Percentiles rank a stretch among this genome's conserved stretches.
phyloP scores from a whole-genome alignment of 2,888 invertebrate species.

The Phasia obesa region DNA sequence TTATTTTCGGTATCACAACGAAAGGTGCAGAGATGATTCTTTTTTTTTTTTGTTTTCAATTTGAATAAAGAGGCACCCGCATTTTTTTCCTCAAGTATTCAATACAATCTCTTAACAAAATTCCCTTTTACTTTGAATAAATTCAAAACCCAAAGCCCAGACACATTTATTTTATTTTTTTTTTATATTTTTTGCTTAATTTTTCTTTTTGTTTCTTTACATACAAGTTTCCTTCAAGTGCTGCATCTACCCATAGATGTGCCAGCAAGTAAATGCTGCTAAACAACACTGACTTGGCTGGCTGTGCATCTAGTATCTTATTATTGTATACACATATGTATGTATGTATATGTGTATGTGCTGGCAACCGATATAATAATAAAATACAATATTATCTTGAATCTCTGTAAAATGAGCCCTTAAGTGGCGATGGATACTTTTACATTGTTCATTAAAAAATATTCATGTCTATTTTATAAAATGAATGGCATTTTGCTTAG shows the following conservation, averaged over 20 bases:
- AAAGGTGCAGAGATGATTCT: constrained; percentile 56
- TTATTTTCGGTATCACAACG: constrained; percentile 20
- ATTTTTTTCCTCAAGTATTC: constrained; percentile 39
- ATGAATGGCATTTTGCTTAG: constrained; percentile 60
- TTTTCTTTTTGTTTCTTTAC: constrained; percentile 13
- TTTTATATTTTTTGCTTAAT: constrained; percentile 27
- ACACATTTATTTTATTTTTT: constrained; percentile 38
- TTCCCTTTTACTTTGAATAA: constrained; percentile 45
- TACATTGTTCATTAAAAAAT: constrained; percentile 59
- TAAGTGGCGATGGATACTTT: constrained; percentile 67
- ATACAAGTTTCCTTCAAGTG: constrained; percentile 26
- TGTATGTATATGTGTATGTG: too few relatives aligned
- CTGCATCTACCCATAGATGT: neutral
- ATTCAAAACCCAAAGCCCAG: constrained; percentile 17
- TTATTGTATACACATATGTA: too few relatives aligned
- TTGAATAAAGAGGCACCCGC: constrained; percentile 53
- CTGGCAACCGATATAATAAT: constrained; percentile 54
- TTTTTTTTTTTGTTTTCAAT: neutral
- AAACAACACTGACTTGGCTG: constrained; percentile 12
- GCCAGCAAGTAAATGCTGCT: neutral
- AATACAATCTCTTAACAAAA: constrained; percentile 45
- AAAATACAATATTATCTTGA: constrained; percentile 67
- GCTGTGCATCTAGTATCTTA: constrained; percentile 4
- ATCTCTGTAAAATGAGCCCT: constrained; percentile 69
- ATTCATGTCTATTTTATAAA: constrained; percentile 47